phyloP scores from a whole-genome alignment of 2,113 vertebrate genomes.

The Ursus arctos region DNA sequence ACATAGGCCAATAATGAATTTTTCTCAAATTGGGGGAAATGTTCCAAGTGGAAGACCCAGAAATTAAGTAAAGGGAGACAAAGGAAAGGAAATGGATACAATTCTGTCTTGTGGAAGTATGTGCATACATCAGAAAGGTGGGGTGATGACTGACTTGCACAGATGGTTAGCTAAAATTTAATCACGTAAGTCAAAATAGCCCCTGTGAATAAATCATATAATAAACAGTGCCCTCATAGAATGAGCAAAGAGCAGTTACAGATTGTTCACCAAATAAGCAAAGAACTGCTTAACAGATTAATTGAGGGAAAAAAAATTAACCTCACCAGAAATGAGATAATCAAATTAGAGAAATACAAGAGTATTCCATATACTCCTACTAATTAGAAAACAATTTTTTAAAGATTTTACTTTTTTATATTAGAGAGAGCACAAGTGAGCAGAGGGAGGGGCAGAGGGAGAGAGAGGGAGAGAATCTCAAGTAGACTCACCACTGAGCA shows the following conservation, averaged over 20 bases:
- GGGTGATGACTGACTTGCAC: background rate
- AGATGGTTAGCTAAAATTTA: background rate
- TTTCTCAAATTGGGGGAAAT: background rate
- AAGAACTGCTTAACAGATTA: background rate
- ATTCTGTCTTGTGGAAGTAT: background rate
- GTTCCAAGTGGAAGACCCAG: background rate
- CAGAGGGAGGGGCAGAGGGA: background rate
- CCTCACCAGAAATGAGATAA: background rate
- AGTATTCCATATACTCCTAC: background rate
- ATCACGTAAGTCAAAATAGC: background rate
- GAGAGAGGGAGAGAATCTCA: background rate
- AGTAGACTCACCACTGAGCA: background rate
- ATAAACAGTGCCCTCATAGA: background rate
- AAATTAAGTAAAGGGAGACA: background rate
- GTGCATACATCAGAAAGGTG: background rate
- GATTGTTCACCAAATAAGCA: background rate
- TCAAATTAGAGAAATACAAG: background rate
- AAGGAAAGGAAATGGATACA: background rate
- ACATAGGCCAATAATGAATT: background rate
- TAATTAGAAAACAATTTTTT: background rate
- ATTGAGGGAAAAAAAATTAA: background rate
- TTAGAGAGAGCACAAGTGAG: background rate
- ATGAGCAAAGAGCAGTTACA: background rate
- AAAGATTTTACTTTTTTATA: background rate
- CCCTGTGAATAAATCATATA: background rate